Percentiles rank a stretch among this genome's conserved stretches.
phyloP scores from a whole-genome alignment of 2,113 vertebrate species.

The Noturus placidus region DNA sequence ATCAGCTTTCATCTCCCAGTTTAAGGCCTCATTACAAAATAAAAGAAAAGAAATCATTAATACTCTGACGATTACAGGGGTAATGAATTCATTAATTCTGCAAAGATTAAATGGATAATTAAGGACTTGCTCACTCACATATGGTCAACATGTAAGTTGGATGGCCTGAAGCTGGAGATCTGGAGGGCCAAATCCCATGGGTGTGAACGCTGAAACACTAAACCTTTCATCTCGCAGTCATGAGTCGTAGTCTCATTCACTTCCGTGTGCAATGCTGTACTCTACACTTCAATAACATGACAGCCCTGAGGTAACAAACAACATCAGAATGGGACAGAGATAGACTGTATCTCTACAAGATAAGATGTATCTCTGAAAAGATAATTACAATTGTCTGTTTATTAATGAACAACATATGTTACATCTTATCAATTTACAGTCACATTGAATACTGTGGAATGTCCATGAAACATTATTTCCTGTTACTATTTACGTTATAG shows the following conservation, averaged over 20 bases:
- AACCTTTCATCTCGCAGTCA: conserved; percentile 9
- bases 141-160: conserved; percentile 7
- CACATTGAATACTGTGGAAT: background rate
- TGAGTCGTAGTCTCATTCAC: background rate
- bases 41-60: conserved; percentile 47
- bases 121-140: background rate
- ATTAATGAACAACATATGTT: background rate
- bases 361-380: too few relatives aligned
- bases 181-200: background rate
- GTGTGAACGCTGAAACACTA: background rate
- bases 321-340: background rate
- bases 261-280: background rate
- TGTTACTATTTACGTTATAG: background rate
- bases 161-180: background rate
- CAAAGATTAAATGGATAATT: conserved; percentile 52
- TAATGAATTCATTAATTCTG: conserved; percentile 56
- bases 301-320: background rate
- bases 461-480: background rate
- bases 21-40: conserved; percentile 62
- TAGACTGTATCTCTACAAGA: too few relatives aligned
- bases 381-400: background rate
- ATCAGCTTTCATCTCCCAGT: conserved; percentile 45
- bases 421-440: background rate
- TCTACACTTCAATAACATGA: background rate
- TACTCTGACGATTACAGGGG: background rate